phyloP scores from a whole-genome alignment of 2,113 vertebrate genomes.

The Gymnarchus niloticus region DNA sequence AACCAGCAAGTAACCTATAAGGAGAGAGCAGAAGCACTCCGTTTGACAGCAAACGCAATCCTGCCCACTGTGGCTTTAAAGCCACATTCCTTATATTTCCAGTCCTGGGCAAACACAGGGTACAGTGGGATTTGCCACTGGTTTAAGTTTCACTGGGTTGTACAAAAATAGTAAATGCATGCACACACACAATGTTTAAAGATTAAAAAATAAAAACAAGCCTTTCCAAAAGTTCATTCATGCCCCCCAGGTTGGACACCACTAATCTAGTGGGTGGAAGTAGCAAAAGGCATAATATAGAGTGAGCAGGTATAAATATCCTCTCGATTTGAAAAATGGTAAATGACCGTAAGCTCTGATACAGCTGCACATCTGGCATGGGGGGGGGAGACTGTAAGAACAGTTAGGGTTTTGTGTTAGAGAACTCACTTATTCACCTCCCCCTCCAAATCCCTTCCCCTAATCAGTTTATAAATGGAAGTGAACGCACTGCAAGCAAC shows the following conservation, averaged over 20 bases:
- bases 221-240: not conserved
- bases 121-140: not conserved
- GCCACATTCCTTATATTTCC: not conserved
- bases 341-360: slow-evolving; percentile 36
- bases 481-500: not conserved
- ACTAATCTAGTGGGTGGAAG: too few relatives aligned
- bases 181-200: not conserved
- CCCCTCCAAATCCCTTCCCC: slow-evolving; percentile 5
- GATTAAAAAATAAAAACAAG: not conserved
- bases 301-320: not conserved
- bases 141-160: not conserved
- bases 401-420: slow-evolving; percentile 30
- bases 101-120: not conserved
- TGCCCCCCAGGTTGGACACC: not conserved
- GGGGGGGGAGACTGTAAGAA: slow-evolving; percentile 26
- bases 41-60: not conserved
- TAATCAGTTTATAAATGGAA: slow-evolving; percentile 28
- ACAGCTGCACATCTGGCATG: slow-evolving; percentile 40
- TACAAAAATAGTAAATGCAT: not conserved
- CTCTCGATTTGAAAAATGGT: slow-evolving; percentile 21
- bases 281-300: not conserved
- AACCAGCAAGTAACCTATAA: not conserved
- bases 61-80: not conserved
- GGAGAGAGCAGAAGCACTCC: too few relatives aligned
- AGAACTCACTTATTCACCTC: not conserved